Base-by-base conservation (phyloP, 2,113 vertebrate genomes). In the Sciurus niger region DNA sequence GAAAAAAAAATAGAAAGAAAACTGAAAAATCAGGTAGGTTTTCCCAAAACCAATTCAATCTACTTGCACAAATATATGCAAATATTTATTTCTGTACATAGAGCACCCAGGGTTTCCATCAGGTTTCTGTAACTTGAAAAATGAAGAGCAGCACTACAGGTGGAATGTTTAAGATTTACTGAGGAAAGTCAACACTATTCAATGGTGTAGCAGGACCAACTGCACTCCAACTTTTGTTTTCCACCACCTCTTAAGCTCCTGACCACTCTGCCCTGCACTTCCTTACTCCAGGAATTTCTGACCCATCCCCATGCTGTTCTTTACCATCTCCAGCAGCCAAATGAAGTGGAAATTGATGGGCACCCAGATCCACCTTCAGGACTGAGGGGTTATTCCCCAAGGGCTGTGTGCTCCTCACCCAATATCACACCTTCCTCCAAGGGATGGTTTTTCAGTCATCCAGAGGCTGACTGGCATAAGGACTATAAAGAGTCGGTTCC, bases 31-130 rank as follows among this genome's bases (percentile, higher is more conserved):
- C 12, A 82, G 25, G 8, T n/a, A 94, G 30, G 9, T 58, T 88
- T 89, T 79, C 63, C 4, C 93, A 93, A 76, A 96, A 70, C 28
- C 40, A 85, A 86, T 40, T 24, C 40, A 70, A 92, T 67, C 60
- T 80, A 89, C 43, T n/a, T 72, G 8, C 60, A 73, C 37, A 95
- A 28, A 95, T 22, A 79, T 9, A 68, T 16, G 46, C 4, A 37
- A 30, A 63, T 63, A 73, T 58, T 87, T 63, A 73, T 58, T 87
- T 77, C 34, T 73, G 63, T 72, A 30, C 58, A 90, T 5, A 25
- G 18, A 84, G 9, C 6, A 74, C n/a, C 24, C 14, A 46, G 51
- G 68, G 17, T 90, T 88, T 84, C 73, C 58, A 88, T 43, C 43
- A 25, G 67, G n/a, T 68, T 86, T 80, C 7, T 53, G 1, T 76